These are phyloP conservation scores for Nasonia vitripennis DNA, from an alignment of 1,140 invertebrate genomes.

Conservation along the genomic window DNA sequence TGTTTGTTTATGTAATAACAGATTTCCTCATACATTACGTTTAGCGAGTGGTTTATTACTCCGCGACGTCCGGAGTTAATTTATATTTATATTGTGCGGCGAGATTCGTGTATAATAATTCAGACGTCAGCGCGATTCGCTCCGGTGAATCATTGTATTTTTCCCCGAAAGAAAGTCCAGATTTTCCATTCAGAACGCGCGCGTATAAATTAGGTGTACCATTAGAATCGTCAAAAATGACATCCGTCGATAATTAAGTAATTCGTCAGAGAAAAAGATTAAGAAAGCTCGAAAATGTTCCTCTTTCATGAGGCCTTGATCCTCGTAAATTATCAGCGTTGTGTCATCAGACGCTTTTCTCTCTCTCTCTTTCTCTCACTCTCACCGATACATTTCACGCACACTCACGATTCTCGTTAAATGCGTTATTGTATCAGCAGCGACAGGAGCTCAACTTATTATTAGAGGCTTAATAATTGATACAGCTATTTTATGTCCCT, in stretches of 20 bases:
- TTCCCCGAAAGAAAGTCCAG: not conserved
- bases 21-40: too few relatives aligned
- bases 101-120: not conserved
- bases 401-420: not conserved
- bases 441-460: conserved; percentile 18
- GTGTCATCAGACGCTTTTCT: conserved; percentile 25
- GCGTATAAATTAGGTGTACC: not conserved
- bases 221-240: not conserved
- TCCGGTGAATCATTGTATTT: conserved; percentile 12
- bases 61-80: too few relatives aligned
- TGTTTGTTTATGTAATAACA: too few relatives aligned
- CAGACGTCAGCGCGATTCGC: not conserved
- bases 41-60: too few relatives aligned
- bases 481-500: conserved; percentile 41
- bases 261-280: not conserved
- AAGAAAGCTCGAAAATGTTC: not conserved
- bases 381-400: not conserved
- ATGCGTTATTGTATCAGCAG: not conserved
- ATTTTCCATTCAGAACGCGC: not conserved
- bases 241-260: not conserved
- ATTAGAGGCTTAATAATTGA: conserved; percentile 41
- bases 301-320: not conserved
- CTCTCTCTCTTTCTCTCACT: not conserved
- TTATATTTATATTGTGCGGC: not conserved
- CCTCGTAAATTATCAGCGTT: conserved; percentile 14